These are phyloP conservation scores for Platorchestia sp. DNA, from an alignment of 1,140 invertebrate genomes.

Conservation along the genomic window DNA sequence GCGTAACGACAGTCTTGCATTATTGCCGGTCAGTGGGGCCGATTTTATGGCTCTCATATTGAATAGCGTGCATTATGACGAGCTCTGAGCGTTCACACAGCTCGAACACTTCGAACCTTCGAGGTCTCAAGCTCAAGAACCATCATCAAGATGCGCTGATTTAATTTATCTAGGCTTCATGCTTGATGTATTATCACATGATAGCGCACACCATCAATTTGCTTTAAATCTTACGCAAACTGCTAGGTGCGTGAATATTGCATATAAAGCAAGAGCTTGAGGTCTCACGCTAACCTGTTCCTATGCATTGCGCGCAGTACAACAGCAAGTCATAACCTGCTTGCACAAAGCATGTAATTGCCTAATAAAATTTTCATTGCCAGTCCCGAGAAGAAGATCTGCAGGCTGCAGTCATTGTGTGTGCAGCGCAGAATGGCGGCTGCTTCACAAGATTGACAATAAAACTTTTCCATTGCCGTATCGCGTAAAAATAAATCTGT, in stretches of 20 bases:
- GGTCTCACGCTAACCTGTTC: conserved; percentile 30
- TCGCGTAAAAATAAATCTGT: neutral
- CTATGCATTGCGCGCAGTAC: conserved; percentile 13
- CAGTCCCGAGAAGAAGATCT: conserved; percentile 21
- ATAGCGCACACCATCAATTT: neutral
- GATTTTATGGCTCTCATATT: conserved; percentile 44
- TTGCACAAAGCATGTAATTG: conserved; percentile 50
- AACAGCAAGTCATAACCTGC: conserved; percentile 29
- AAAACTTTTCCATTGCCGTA: conserved; percentile 20
- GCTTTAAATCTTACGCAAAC: neutral
- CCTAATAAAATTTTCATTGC: conserved; percentile 52
- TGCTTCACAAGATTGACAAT: neutral
- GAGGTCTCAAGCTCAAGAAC: neutral
- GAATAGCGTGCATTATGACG: conserved; percentile 39
- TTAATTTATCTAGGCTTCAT: neutral
- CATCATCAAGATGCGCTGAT: neutral
- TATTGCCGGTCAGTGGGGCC: conserved; percentile 41
- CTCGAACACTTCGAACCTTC: neutral
- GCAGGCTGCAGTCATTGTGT: conserved; percentile 30
- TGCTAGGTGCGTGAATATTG: neutral
- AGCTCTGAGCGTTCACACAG: neutral
- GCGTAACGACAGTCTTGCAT: conserved; percentile 44
- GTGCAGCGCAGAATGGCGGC: neutral
- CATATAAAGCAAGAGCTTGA: neutral
- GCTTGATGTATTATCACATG: neutral